Evolutionary conservation across 2,888 invertebrate species (phyloP), one percentile per base, ranked within the genome.

Genomic region (Ormia ochracea): DNA sequence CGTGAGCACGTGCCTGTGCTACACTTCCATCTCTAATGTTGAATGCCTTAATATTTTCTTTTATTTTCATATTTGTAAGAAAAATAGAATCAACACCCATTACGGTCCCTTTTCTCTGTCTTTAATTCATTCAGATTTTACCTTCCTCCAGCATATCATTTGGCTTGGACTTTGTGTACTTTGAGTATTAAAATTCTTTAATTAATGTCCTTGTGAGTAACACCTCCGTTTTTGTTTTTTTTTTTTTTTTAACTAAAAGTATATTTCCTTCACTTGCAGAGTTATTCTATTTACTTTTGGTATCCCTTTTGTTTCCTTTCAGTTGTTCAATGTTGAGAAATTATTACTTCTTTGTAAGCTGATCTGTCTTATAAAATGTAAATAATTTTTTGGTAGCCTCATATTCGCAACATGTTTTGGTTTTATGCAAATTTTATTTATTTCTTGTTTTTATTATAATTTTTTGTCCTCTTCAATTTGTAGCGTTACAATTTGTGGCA

Each of bases 11-110:
- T n/a, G n/a, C n/a, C n/a, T n/a, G n/a, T n/a, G n/a, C n/a, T 21
- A 19, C 19, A 19, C 14, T n/a, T 4, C 43, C 28, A 26, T 48
- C 12, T 21, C 12, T 26, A 21, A 54, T 56, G 4, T 45, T 61
- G 33, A 56, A 43, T 66, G 17, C 66, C 61, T n/a, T n/a, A n/a
- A n/a, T 66, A 69, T 69, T 74, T 38, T 52, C 66, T 68, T 41
- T 69, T 26, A 50, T 45, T 66, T 21, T 26, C 31, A 68, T 56
- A 68, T 63, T 56, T 61, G n/a, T 45, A 36, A 48, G 31, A 33
- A 54, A 69, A 41, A 9, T 70, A 72, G 36, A 80, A 80, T 80
- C 72, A 76, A 80, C 79, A 80, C 79, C 79, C 79, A 75, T 72
- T 61, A 28, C 28, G 5, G 1, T n/a, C n/a, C n/a, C n/a, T n/a